Conservation (phyloP, 2,113 vertebrate species). For the Malurus elegans region DNA sequence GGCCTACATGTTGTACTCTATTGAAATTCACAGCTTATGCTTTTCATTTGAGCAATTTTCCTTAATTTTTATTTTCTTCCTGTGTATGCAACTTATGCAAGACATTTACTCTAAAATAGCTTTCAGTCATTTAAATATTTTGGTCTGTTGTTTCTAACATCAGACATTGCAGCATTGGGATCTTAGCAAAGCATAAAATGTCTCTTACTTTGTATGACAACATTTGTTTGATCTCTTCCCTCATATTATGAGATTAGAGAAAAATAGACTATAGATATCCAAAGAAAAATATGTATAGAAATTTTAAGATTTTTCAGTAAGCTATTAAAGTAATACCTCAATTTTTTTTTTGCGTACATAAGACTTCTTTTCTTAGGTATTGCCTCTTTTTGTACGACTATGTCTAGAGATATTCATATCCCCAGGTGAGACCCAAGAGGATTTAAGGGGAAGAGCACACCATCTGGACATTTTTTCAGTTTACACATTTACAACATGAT, state of each 20-base stretch:
- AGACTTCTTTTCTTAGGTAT: not conserved
- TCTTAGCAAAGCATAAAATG: not conserved
- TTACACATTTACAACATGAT: not conserved
- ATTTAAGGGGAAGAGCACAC: not conserved
- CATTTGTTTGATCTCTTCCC: not conserved
- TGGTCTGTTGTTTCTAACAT: not conserved
- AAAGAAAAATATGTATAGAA: not conserved
- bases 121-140: not conserved
- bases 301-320: not conserved
- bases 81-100: not conserved
- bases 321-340: not conserved
- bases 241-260: not conserved
- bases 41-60: conserved; percentile 20
- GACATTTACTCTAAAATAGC: not conserved
- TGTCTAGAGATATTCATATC: not conserved
- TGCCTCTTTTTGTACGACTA: not conserved
- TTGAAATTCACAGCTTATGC: not conserved
- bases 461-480: not conserved
- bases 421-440: not conserved
- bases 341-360: not conserved
- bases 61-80: conserved; percentile 29
- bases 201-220: not conserved
- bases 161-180: not conserved
- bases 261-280: not conserved
- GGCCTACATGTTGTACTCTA: not conserved